Conservation (phyloP, 2,113 vertebrate species). For the Vulpes vulpes region DNA sequence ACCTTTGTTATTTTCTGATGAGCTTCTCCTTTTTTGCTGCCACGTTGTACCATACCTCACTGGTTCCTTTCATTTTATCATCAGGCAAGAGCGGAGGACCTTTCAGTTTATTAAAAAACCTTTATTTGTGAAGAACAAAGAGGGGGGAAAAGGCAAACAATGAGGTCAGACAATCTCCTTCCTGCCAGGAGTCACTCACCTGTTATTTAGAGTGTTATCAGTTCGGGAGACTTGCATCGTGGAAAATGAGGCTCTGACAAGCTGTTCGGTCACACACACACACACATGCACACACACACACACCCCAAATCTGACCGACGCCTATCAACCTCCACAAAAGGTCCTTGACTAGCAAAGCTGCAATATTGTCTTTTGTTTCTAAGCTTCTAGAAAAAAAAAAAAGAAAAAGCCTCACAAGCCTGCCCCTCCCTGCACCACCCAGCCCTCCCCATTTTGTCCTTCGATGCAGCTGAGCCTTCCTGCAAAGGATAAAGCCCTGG, state of each 20-base stretch:
- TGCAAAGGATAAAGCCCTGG: background rate
- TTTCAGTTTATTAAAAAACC: slow-evolving; percentile 99
- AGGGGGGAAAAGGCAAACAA: slow-evolving; percentile 96
- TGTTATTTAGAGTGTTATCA: slow-evolving; percentile 99
- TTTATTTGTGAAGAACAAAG: slow-evolving; percentile 99
- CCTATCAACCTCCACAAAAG: slow-evolving; percentile 89
- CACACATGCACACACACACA: background rate
- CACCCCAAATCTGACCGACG: slow-evolving; percentile 86
- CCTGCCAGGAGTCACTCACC: slow-evolving; percentile 99
- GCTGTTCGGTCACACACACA: slow-evolving; percentile 80
- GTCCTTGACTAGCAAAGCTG: slow-evolving; percentile 89
- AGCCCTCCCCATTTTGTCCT: background rate
- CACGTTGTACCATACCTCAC: slow-evolving; percentile 99
- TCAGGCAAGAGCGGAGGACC: slow-evolving; percentile 95
- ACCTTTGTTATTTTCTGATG: slow-evolving; percentile 99
- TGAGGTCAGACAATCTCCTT: slow-evolving; percentile 99
- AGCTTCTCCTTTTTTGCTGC: slow-evolving; percentile 96
- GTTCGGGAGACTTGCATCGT: slow-evolving; percentile 90
- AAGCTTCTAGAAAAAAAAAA: slow-evolving; percentile 38
- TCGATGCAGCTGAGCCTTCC: background rate
- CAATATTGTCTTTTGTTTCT: slow-evolving; percentile 77
- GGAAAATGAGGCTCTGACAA: slow-evolving; percentile 90
- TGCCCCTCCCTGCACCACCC: no score
- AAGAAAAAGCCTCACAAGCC: background rate
- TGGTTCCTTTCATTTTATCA: slow-evolving; percentile 99